A percentile compares a stretch with the other conserved stretches of the same genome.
Conservation (phyloP, 1,140 invertebrate genomes). For the Micrasema longulum region DNA sequence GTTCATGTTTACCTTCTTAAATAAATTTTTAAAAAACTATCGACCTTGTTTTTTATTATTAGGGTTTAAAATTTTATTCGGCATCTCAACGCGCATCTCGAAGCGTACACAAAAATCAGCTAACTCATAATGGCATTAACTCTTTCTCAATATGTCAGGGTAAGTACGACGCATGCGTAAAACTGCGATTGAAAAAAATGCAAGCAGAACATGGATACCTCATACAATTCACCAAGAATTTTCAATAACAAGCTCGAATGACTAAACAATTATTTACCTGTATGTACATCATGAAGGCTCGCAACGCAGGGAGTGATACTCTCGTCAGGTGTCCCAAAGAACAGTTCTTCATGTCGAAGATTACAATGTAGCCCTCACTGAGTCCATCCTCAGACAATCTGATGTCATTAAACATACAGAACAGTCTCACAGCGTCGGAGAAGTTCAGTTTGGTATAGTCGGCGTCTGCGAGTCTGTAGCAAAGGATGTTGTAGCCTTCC, state of each 20-base stretch:
- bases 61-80: too few relatives aligned
- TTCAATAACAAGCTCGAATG: background rate
- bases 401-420: slow-evolving; percentile 76
- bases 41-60: too few relatives aligned
- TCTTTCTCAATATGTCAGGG: too few relatives aligned
- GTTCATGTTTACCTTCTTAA: too few relatives aligned
- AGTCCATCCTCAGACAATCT: slow-evolving; percentile 72
- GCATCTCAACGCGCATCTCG: too few relatives aligned
- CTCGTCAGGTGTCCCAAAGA: slow-evolving; percentile 72
- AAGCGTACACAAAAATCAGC: too few relatives aligned
- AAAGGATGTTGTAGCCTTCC: slow-evolving; percentile 72
- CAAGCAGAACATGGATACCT: background rate
- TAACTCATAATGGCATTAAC: too few relatives aligned
- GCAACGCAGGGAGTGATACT: slow-evolving; percentile 69
- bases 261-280: slow-evolving; percentile 64
- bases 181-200: too few relatives aligned
- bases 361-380: slow-evolving; percentile 73
- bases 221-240: background rate
- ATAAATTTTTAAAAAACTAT: too few relatives aligned
- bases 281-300: slow-evolving; percentile 74
- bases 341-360: slow-evolving; percentile 76
- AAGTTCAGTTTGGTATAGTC: slow-evolving; percentile 73
- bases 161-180: too few relatives aligned
- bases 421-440: slow-evolving; percentile 70
- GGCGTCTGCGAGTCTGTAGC: slow-evolving; percentile 70